A percentile compares a stretch with the other conserved stretches of the same genome.
These are phyloP conservation scores for Polia nebulosa DNA, from an alignment of 2,888 invertebrate genomes.

Conservation along the genomic window DNA sequence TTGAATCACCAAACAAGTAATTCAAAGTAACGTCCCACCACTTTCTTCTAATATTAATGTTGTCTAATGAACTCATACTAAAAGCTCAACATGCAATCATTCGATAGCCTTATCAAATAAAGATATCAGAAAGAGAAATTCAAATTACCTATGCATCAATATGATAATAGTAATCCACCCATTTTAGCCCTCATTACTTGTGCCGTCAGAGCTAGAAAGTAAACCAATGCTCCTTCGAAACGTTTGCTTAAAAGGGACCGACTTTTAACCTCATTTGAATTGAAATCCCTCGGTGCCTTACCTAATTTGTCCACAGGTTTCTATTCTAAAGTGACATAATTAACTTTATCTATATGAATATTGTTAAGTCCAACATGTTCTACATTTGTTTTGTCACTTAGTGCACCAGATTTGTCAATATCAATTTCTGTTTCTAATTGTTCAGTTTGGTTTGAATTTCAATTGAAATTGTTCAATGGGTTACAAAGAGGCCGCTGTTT, in stretches of 20 bases:
- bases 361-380: slow-evolving; percentile 49
- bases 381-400: slow-evolving; percentile 62
- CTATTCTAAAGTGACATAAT: slow-evolving; percentile 60
- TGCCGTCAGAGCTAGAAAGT: slow-evolving; percentile 64
- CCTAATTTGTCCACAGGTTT: slow-evolving; percentile 66
- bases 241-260: slow-evolving; percentile 67
- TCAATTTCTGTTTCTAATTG: slow-evolving; percentile 58
- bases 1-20: slow-evolving; percentile 27
- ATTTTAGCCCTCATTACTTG: slow-evolving; percentile 60
- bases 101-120: slow-evolving; percentile 51
- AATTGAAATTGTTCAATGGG: slow-evolving; percentile 44
- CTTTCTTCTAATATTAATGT: slow-evolving; percentile 48
- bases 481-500: slow-evolving; percentile 38
- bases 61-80: slow-evolving; percentile 51
- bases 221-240: slow-evolving; percentile 47
- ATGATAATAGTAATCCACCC: slow-evolving; percentile 58
- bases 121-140: slow-evolving; percentile 61
- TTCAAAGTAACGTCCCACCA: slow-evolving; percentile 15
- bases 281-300: slow-evolving; percentile 52
- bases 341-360: slow-evolving; percentile 69
- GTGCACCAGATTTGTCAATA: slow-evolving; percentile 59
- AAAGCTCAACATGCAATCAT: slow-evolving; percentile 54
- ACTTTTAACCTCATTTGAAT: slow-evolving; percentile 65
- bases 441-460: slow-evolving; percentile 40
- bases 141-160: slow-evolving; percentile 56